Evolutionary conservation across 2,113 vertebrate species (phyloP).

Genomic region (Callipepla californica): DNA sequence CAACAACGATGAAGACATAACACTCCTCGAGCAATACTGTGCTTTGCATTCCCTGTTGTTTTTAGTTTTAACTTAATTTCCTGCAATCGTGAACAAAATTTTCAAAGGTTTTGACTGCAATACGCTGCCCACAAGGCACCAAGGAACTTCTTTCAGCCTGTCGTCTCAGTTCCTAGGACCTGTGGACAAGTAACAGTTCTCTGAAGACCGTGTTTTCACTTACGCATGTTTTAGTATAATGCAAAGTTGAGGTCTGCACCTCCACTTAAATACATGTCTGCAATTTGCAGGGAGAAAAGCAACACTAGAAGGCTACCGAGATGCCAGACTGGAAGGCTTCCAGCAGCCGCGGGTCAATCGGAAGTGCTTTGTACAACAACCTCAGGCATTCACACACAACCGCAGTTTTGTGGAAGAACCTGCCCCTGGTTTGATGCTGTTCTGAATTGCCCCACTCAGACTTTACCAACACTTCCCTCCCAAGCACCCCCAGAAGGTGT

Average conservation of each 20-base stretch:
- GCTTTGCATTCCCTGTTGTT: neutral
- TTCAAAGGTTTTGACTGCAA: neutral
- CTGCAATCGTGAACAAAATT: neutral
- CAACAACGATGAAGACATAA: neutral
- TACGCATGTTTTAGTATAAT: neutral
- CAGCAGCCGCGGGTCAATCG: neutral
- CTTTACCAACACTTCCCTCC: neutral
- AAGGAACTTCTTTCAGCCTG: neutral
- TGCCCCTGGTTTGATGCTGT: neutral
- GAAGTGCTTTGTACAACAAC: neutral
- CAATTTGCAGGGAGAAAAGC: neutral
- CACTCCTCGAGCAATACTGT: neutral
- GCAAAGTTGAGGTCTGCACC: neutral
- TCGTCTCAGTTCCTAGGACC: neutral
- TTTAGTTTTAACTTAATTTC: neutral
- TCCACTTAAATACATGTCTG: neutral
- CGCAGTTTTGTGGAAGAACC: neutral
- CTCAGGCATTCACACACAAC: neutral
- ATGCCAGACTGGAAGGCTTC: neutral
- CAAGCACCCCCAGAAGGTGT: neutral
- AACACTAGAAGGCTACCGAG: neutral
- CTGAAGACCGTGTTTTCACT: neutral
- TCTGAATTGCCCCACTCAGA: neutral
- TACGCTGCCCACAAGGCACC: neutral
- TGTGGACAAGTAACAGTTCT: neutral